Conservation (phyloP, 2,797 vertebrate genomes). For the Periophthalmus magnuspinnatus region DNA sequence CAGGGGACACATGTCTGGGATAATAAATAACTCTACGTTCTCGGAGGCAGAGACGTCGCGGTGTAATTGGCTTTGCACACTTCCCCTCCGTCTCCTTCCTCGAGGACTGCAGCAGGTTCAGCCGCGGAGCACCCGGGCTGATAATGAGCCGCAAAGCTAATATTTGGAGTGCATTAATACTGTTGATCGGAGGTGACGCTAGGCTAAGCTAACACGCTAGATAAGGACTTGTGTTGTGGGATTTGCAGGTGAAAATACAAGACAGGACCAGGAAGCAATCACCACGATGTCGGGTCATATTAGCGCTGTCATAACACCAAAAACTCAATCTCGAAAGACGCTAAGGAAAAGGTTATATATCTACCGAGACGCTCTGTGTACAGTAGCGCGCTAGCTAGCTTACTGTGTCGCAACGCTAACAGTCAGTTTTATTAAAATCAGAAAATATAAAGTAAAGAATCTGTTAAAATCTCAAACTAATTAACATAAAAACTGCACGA, state of each 20-base stretch:
- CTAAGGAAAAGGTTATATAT: no score
- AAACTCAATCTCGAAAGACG: no score
- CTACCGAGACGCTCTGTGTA: no score
- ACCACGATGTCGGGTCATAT: no score
- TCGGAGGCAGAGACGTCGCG: constrained; percentile 19
- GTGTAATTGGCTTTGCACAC: constrained; percentile 46
- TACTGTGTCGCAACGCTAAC: no score
- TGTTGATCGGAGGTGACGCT: constrained; percentile 61
- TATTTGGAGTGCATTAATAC: constrained; percentile 73
- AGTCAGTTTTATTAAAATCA: no score
- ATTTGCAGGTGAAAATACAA: constrained; percentile 46
- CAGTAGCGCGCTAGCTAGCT: no score
- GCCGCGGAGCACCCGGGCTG: constrained; percentile 43
- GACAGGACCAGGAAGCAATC: constrained; percentile 1
- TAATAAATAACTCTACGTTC: constrained; percentile 43
- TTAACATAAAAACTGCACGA: no score
- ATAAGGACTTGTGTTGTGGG: constrained; percentile 47
- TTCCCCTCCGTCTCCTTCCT: constrained; percentile 45
- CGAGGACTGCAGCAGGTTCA: constrained; percentile 57
- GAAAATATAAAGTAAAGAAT: no score
- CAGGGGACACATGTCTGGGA: constrained; percentile 37
- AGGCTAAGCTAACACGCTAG: constrained; percentile 47
- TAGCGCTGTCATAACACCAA: no score
- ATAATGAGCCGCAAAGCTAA: constrained; percentile 70
- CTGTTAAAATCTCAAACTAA: no score